Conservation (phyloP, 2,113 vertebrate genomes). For the Brachirus orientalis region DNA sequence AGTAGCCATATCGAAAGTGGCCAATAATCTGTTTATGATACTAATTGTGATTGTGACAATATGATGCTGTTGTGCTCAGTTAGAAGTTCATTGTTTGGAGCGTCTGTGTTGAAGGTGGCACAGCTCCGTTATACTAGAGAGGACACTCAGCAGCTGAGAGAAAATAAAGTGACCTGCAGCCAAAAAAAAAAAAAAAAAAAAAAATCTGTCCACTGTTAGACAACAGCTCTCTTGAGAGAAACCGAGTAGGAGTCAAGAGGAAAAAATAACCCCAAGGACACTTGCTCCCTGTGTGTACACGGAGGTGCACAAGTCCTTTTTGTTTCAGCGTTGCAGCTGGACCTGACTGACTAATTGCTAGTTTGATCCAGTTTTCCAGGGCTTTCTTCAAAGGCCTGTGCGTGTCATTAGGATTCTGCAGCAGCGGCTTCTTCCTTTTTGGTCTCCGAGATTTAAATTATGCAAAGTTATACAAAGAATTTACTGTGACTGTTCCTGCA, state of each 20-base stretch:
- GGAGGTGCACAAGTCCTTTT: conserved; percentile 71
- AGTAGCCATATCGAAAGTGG: no score
- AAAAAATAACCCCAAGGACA: conserved; percentile 69
- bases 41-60: no score
- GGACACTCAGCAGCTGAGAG: no score
- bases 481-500: conserved; percentile 61
- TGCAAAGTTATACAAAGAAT: conserved; percentile 79
- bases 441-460: conserved; percentile 75
- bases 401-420: conserved; percentile 76
- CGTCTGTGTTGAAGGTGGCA: conserved; percentile 14
- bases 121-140: no score
- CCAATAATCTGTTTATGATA: no score
- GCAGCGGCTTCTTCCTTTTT: conserved; percentile 69
- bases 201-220: conserved; percentile 64
- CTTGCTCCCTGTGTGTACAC: conserved; percentile 67
- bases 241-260: conserved; percentile 47
- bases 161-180: conserved; percentile 61
- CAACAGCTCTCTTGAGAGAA: conserved; percentile 71
- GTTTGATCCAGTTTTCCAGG: conserved; percentile 78
- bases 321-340: conserved; percentile 74
- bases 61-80: no score
- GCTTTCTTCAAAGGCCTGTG: conserved; percentile 75
- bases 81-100: not conserved
- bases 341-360: conserved; percentile 79
- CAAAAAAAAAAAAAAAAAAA: no score